Percentiles rank a stretch among this genome's conserved stretches.
phyloP scores from a whole-genome alignment of 2,113 vertebrate species.

The Calidris pugnax region DNA sequence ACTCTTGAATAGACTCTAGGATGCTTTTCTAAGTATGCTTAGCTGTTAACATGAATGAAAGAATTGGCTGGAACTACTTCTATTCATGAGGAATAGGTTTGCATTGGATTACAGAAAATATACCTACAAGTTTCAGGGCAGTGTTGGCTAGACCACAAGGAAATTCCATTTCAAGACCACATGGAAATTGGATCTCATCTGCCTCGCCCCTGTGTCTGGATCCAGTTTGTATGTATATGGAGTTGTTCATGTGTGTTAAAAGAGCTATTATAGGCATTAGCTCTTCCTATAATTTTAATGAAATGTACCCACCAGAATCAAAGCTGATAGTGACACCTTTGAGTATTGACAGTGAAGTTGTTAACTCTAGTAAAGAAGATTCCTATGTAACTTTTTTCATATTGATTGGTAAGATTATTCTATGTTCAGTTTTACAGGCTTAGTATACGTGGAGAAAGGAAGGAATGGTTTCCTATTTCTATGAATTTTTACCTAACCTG shows the following conservation, averaged over 20 bases:
- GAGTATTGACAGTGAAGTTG: neutral
- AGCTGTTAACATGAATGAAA: neutral
- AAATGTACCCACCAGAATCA: neutral
- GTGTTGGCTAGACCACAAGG: neutral
- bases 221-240: neutral
- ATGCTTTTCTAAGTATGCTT: neutral
- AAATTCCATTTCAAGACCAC: neutral
- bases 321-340: neutral
- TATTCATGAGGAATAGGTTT: neutral
- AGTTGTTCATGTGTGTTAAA: neutral
- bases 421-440: neutral
- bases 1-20: neutral
- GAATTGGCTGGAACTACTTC: neutral
- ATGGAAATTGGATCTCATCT: neutral
- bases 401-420: neutral
- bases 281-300: neutral
- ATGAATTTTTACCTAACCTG: neutral
- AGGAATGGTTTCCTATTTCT: neutral
- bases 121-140: neutral
- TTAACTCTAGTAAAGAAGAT: neutral
- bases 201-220: neutral
- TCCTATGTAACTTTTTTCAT: neutral
- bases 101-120: neutral
- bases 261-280: neutral
- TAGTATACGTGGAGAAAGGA: neutral